These are phyloP conservation scores for Eulemur rubriventer DNA, from an alignment of 2,797 vertebrate species.

Conservation along the genomic window DNA sequence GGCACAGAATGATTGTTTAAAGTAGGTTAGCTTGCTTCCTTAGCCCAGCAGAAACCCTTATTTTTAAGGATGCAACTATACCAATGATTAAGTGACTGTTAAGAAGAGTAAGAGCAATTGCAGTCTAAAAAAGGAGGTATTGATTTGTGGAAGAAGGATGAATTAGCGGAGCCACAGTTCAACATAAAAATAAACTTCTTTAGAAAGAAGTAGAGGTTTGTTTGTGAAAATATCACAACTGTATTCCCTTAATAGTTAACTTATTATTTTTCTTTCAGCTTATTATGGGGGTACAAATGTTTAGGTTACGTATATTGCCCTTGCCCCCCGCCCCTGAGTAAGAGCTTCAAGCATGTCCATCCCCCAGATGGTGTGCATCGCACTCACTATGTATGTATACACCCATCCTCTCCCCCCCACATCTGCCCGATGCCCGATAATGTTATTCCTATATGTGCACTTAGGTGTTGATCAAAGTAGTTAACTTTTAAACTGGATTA, in stretches of 20 bases:
- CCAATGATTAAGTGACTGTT: neutral
- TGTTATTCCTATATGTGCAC: no score
- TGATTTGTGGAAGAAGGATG: slow-evolving; percentile 9
- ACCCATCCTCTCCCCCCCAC: no score
- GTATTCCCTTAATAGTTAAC: neutral
- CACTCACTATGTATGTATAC: no score
- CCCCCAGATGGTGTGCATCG: no score
- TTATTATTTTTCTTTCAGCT: neutral
- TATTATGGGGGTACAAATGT: no score
- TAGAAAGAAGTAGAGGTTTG: neutral
- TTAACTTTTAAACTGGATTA: neutral
- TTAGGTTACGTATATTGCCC: no score
- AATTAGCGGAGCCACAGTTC: neutral
- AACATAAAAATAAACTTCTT: slow-evolving; percentile 40
- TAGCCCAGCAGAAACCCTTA: neutral
- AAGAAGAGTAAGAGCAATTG: slow-evolving; percentile 6
- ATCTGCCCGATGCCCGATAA: no score
- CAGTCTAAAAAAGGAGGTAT: neutral
- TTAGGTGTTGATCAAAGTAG: neutral
- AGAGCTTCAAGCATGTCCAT: no score
- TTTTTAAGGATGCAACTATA: slow-evolving; percentile 13
- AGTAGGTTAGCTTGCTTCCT: neutral
- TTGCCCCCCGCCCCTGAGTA: no score
- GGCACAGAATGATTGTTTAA: neutral
- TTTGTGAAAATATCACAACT: neutral